A percentile compares a stretch with the other conserved stretches of the same genome.
Evolutionary conservation across 2,113 vertebrate genomes (phyloP).

Genomic region (Spheniscus mendiculus): DNA sequence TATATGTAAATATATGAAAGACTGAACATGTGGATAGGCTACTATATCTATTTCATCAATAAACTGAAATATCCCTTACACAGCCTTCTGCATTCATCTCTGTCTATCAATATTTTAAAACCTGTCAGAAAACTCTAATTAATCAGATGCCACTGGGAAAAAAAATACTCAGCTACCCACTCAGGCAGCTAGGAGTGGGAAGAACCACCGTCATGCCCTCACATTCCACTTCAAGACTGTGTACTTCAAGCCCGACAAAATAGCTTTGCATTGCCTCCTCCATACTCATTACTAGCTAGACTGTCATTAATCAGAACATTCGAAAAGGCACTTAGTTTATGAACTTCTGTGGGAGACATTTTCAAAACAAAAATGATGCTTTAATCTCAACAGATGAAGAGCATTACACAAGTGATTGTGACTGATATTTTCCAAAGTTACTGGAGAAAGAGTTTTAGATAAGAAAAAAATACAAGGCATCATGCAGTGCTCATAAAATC

Average conservation of each 20-base stretch:
- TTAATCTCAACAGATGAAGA: neutral
- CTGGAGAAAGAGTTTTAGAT: neutral
- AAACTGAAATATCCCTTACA: neutral
- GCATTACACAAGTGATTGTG: neutral
- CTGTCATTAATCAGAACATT: slow-evolving; percentile 14
- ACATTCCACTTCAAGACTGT: neutral
- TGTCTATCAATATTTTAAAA: neutral
- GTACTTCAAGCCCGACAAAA: neutral
- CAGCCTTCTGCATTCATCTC: neutral
- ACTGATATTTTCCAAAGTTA: neutral
- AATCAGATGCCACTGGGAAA: neutral
- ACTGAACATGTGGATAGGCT: neutral
- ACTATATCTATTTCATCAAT: neutral
- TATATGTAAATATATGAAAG: neutral
- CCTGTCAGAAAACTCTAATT: neutral
- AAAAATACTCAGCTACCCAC: neutral
- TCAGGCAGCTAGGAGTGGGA: neutral
- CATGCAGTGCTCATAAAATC: neutral
- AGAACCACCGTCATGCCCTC: neutral
- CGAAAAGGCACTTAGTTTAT: slow-evolving; percentile 16
- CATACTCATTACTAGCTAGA: slow-evolving; percentile 21
- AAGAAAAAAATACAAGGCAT: neutral
- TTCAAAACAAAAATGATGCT: slow-evolving; percentile 48
- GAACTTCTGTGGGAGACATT: slow-evolving; percentile 9
- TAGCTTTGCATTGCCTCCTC: neutral